phyloP scores from a whole-genome alignment of 2,888 invertebrate genomes.

The Druceiella hillmani region DNA sequence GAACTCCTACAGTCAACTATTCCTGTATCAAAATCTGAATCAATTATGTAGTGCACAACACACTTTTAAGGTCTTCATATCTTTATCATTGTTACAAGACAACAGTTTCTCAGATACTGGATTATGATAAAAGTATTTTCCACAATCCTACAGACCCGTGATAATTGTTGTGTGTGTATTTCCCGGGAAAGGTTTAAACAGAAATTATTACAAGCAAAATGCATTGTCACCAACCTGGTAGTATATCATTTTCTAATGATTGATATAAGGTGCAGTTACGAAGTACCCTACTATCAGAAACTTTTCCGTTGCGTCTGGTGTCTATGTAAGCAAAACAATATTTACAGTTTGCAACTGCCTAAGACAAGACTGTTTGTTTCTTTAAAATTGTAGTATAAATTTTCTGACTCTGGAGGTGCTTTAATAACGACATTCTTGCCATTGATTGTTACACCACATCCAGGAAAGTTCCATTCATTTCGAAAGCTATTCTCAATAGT shows the following conservation, averaged over 20 bases:
- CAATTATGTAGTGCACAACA: no score
- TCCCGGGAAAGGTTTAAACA: conserved; percentile 20
- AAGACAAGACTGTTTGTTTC: conserved; percentile 24
- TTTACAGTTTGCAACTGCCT: conserved; percentile 26
- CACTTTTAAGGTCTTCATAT: conserved; percentile 4
- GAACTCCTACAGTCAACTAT: conserved; percentile 16
- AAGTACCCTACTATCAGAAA: conserved; percentile 26
- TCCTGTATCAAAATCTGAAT: conserved; percentile 18
- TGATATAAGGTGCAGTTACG: conserved; percentile 19
- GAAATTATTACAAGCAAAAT: conserved; percentile 20
- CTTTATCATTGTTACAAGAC: conserved; percentile 3
- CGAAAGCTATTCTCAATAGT: conserved; percentile 22
- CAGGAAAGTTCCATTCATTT: conserved; percentile 24
- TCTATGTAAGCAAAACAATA: conserved; percentile 26
- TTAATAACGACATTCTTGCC: conserved; percentile 25
- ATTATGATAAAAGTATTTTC: conserved; percentile 19
- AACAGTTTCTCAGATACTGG: no score
- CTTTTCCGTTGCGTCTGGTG: conserved; percentile 24
- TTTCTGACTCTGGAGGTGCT: conserved; percentile 21
- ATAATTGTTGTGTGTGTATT: conserved; percentile 4
- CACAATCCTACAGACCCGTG: conserved; percentile 16
- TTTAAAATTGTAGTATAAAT: conserved; percentile 27
- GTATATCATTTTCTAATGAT: conserved; percentile 14
- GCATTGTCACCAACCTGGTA: conserved; percentile 22
- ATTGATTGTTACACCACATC: conserved; percentile 25